phyloP scores from a whole-genome alignment of 1,140 invertebrate genomes.

The Trachymyrmex cornetzi region DNA sequence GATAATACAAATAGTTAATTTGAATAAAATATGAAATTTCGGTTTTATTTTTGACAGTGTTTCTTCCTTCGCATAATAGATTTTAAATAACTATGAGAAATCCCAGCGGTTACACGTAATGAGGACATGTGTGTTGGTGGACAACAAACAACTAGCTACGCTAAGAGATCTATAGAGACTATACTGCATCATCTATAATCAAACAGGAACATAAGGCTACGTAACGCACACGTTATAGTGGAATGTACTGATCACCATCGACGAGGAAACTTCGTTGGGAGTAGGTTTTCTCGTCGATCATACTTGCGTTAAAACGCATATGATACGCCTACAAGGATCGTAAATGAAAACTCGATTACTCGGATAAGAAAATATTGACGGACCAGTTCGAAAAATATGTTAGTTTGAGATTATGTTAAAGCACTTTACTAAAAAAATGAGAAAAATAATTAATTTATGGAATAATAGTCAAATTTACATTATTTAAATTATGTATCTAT shows the following conservation, averaged over 20 bases:
- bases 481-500: neutral
- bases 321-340: slow-evolving; percentile 24
- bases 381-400: slow-evolving; percentile 7
- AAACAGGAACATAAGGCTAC: slow-evolving; percentile 53
- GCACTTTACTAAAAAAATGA: neutral
- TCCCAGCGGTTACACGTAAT: neutral
- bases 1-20: neutral
- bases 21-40: neutral
- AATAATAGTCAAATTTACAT: neutral
- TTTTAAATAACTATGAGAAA: slow-evolving; percentile 11
- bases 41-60: neutral
- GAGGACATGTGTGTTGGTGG: slow-evolving; percentile 30
- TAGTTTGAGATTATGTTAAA: neutral
- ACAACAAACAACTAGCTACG: slow-evolving; percentile 55
- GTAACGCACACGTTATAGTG: slow-evolving; percentile 51
- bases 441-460: neutral
- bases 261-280: slow-evolving; percentile 17
- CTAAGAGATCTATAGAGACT: slow-evolving; percentile 44
- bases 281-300: slow-evolving; percentile 34
- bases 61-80: neutral
- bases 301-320: slow-evolving; percentile 40
- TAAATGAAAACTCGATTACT: neutral
- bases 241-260: slow-evolving; percentile 60
- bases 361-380: neutral
- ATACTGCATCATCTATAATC: slow-evolving; percentile 50